Conservation (phyloP, 2,888 invertebrate species). For the Callosobruchus maculatus region DNA sequence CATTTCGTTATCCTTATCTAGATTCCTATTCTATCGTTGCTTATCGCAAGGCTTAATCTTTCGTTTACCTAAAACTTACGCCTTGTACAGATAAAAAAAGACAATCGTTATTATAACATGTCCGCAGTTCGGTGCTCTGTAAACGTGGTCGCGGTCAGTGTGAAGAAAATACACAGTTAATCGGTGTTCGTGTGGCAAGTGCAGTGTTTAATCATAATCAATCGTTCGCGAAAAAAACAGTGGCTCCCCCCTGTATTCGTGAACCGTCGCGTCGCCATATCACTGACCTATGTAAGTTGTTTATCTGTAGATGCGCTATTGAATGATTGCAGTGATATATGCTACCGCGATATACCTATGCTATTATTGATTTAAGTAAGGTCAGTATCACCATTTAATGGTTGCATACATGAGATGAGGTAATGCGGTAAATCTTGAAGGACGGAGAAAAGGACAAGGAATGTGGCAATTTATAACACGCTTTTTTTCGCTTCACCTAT, state of each 20-base stretch:
- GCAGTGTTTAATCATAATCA: no score
- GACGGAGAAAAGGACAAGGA: no score
- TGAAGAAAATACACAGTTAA: neutral
- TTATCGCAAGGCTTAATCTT: neutral
- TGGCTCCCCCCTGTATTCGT: no score
- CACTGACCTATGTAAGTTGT: neutral
- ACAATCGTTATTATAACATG: neutral
- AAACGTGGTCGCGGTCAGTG: neutral
- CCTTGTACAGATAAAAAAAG: neutral
- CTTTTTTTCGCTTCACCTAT: no score
- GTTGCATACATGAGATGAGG: no score
- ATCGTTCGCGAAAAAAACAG: no score
- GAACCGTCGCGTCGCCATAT: neutral
- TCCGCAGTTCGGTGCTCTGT: neutral
- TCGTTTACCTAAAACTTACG: neutral
- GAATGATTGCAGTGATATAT: no score
- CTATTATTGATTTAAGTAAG: no score
- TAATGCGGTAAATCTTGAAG: no score
- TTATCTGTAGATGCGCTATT: neutral
- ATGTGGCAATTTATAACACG: no score
- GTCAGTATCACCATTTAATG: no score
- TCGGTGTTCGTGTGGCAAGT: neutral
- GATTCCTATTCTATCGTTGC: neutral
- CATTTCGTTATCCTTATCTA: neutral
- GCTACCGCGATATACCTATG: no score